phyloP scores from a whole-genome alignment of 2,113 vertebrate genomes.

The Vidua chalybeata region DNA sequence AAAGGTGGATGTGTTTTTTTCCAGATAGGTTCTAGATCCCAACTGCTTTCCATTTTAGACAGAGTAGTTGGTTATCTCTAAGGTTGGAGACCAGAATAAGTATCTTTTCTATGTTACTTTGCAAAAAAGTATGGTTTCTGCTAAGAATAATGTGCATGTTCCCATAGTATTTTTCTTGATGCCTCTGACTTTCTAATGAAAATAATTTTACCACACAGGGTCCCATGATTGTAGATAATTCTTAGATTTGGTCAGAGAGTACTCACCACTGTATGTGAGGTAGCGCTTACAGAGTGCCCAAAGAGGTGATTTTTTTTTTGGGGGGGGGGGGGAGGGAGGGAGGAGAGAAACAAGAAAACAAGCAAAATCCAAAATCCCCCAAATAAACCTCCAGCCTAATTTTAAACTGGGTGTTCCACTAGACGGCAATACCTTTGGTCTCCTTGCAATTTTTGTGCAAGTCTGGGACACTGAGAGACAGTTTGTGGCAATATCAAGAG shows the following conservation, averaged over 20 bases:
- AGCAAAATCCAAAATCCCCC: neutral
- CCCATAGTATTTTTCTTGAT: neutral
- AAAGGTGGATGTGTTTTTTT: neutral
- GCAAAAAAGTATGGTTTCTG: neutral
- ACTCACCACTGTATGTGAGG: neutral
- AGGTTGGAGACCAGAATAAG: neutral
- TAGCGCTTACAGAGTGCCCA: neutral
- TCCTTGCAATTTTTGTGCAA: neutral
- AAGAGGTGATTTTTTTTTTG: neutral
- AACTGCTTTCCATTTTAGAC: neutral
- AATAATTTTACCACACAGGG: neutral
- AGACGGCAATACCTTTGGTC: neutral
- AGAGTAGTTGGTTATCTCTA: neutral
- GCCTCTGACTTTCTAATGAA: neutral
- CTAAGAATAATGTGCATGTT: neutral
- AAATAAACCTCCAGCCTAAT: neutral
- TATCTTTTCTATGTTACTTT: neutral
- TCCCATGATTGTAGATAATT: neutral
- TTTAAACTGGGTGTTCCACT: neutral
- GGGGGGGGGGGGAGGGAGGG: fast-evolving
- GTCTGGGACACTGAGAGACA: neutral
- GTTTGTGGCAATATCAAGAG: neutral
- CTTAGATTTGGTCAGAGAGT: neutral
- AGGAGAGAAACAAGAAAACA: neutral
- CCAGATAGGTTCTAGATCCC: neutral